Percentiles rank a stretch among this genome's conserved stretches.
These are phyloP conservation scores for Dryoscopus gambensis DNA, from an alignment of 2,113 vertebrate species.

Conservation along the genomic window DNA sequence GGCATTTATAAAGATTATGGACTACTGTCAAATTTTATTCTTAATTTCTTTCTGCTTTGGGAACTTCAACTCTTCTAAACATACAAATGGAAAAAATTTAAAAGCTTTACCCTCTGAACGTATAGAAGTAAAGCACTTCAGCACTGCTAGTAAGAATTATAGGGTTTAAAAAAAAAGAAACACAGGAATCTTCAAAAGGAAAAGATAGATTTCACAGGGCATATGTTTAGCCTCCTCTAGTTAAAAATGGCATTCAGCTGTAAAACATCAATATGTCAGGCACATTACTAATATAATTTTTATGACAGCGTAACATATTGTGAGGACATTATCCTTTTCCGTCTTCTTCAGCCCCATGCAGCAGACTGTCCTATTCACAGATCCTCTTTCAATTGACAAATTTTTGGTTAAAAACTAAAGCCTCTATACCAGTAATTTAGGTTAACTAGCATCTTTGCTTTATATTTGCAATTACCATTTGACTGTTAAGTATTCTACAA, in stretches of 20 bases:
- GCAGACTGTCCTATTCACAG: neutral
- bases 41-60: neutral
- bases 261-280: constrained; percentile 58
- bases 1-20: neutral
- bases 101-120: neutral
- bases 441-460: neutral
- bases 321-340: neutral
- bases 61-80: neutral
- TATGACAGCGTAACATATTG: constrained; percentile 36
- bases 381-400: neutral
- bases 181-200: constrained; percentile 16
- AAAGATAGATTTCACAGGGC: constrained; percentile 18
- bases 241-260: constrained; percentile 44
- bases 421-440: neutral
- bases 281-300: constrained; percentile 56
- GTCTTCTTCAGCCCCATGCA: neutral
- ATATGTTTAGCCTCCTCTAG: constrained; percentile 38
- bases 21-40: neutral
- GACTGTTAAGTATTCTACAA: neutral
- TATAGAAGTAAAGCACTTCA: neutral
- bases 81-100: neutral
- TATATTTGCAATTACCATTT: neutral
- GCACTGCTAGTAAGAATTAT: neutral
- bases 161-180: neutral
- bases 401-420: neutral